A percentile compares a stretch with the other conserved stretches of the same genome.
These are phyloP conservation scores for Tachina lurida DNA, from an alignment of 2,888 invertebrate genomes.

Conservation along the genomic window DNA sequence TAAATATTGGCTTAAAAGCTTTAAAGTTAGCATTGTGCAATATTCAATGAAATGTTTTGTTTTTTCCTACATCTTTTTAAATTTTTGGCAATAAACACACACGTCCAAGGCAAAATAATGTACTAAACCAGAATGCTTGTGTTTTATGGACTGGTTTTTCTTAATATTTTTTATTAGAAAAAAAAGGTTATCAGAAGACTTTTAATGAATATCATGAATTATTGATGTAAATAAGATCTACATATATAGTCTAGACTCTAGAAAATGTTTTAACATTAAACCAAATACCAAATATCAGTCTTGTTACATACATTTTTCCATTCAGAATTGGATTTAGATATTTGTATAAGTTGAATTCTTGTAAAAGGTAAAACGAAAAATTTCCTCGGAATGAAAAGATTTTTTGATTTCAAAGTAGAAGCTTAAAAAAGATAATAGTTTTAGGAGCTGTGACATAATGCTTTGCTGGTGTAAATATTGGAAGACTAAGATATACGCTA, in stretches of 20 bases:
- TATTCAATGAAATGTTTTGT: conserved; percentile 64
- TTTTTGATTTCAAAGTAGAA: no score
- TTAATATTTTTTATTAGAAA: neutral
- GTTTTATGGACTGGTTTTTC: conserved; percentile 13
- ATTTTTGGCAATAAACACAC: conserved; percentile 27
- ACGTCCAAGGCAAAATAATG: conserved; percentile 25
- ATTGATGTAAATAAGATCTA: neutral
- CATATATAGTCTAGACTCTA: neutral
- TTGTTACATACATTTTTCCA: no score
- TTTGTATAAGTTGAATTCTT: no score
- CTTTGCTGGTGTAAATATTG: no score
- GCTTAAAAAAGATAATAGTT: no score
- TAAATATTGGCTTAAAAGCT: conserved; percentile 82
- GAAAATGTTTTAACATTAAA: neutral
- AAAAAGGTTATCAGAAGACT: neutral
- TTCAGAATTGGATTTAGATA: no score
- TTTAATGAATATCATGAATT: conserved; percentile 13
- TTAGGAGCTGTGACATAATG: no score
- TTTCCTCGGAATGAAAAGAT: no score
- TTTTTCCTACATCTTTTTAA: neutral
- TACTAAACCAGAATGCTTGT: conserved; percentile 23
- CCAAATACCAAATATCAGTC: no score
- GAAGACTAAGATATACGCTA: no score
- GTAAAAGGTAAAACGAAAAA: no score
- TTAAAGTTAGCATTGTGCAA: conserved; percentile 78